Evolutionary conservation across 2,888 invertebrate species (phyloP).

Genomic region (Lamellibrachia columna): DNA sequence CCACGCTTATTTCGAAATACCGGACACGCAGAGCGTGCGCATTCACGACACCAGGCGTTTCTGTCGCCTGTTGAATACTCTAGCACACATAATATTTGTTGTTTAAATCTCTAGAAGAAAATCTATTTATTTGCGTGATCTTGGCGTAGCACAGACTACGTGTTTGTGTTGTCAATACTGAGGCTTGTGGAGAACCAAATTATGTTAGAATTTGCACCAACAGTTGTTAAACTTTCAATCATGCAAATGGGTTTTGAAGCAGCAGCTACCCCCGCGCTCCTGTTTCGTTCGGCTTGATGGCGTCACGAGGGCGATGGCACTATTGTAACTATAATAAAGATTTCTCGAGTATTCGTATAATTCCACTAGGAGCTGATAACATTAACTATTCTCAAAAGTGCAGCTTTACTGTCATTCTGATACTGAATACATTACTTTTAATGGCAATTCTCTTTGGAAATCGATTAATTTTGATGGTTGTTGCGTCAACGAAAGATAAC

Average conservation of each 20-base stretch:
- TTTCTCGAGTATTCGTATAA: background rate
- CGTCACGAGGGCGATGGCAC: background rate
- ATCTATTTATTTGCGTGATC: too few relatives aligned
- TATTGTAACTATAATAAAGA: background rate
- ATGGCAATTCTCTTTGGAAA: background rate
- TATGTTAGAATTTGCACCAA: too few relatives aligned
- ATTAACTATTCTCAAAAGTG: background rate
- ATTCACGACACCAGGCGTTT: background rate
- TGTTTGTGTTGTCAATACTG: too few relatives aligned
- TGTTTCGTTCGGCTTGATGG: background rate
- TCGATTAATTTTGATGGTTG: background rate
- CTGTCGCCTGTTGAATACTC: background rate
- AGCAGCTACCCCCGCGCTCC: background rate
- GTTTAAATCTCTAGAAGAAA: background rate
- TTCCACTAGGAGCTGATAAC: background rate
- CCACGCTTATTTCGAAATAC: too few relatives aligned
- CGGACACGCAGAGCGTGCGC: too few relatives aligned
- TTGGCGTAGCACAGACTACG: too few relatives aligned
- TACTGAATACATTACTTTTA: background rate
- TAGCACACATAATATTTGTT: background rate
- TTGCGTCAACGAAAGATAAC: background rate
- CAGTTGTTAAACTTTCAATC: too few relatives aligned
- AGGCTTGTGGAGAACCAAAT: too few relatives aligned
- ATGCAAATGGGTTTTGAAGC: too few relatives aligned
- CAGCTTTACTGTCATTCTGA: background rate